Percentiles rank a stretch among this genome's conserved stretches.
phyloP scores from a whole-genome alignment of 2,888 invertebrate species.

The Amblyjoppa proteus region DNA sequence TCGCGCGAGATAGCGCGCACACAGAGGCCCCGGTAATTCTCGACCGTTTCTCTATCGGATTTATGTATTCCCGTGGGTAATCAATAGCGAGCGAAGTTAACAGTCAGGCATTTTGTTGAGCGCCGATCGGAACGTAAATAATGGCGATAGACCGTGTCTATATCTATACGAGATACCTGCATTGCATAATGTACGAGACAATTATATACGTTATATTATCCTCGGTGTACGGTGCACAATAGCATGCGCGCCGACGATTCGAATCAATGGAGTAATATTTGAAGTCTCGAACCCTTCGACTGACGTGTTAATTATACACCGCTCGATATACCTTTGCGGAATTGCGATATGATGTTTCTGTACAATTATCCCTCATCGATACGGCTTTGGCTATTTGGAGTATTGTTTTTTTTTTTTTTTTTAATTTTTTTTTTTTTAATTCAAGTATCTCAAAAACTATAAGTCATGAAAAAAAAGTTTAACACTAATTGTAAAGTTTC shows the following conservation, averaged over 20 bases:
- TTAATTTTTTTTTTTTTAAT: too few relatives aligned
- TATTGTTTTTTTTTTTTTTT: too few relatives aligned
- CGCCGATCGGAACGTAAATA: slow-evolving; percentile 75
- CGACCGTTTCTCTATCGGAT: slow-evolving; percentile 72
- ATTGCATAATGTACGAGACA: slow-evolving; percentile 59
- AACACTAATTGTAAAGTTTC: too few relatives aligned
- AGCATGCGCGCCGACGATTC: slow-evolving; percentile 5
- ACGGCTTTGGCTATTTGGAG: too few relatives aligned
- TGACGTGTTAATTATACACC: slow-evolving; percentile 13
- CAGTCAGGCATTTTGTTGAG: slow-evolving; percentile 78
- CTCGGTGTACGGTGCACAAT: neutral
- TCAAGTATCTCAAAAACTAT: too few relatives aligned
- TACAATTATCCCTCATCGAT: neutral
- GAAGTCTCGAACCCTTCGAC: slow-evolving; percentile 7
- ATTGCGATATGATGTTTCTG: too few relatives aligned
- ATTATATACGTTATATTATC: slow-evolving; percentile 39
- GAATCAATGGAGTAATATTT: neutral
- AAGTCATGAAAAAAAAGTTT: too few relatives aligned
- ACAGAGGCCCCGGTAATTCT: slow-evolving; percentile 28
- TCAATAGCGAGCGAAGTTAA: slow-evolving; percentile 77
- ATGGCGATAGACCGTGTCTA: slow-evolving; percentile 30
- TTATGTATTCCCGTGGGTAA: slow-evolving; percentile 78
- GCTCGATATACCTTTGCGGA: neutral
- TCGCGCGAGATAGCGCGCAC: slow-evolving; percentile 34
- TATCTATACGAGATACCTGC: slow-evolving; percentile 32